phyloP scores from a whole-genome alignment of 2,113 vertebrate genomes.

The Myrmecophaga tridactyla region DNA sequence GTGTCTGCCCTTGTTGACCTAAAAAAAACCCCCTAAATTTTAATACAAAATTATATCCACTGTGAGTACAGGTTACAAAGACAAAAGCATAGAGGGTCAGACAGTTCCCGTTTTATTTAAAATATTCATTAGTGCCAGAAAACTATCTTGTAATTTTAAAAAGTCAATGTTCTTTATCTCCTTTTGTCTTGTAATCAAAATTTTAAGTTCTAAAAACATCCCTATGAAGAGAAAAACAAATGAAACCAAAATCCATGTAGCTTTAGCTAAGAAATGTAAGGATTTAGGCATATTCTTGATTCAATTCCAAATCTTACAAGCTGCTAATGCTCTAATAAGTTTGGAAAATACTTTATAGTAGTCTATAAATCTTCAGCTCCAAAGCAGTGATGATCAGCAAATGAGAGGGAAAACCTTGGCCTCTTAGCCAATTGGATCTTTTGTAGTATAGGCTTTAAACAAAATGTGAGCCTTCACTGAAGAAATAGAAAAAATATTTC shows the following conservation, averaged over 20 bases:
- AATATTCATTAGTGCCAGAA: background rate
- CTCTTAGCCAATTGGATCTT: background rate
- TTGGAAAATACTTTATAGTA: background rate
- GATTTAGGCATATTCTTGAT: background rate
- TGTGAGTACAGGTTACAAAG: slow-evolving; percentile 58
- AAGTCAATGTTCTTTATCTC: background rate
- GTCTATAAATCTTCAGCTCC: background rate
- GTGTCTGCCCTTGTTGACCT: slow-evolving; percentile 88
- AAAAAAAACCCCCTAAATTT: slow-evolving; percentile 67
- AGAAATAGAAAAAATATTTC: background rate
- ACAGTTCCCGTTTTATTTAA: slow-evolving; percentile 39
- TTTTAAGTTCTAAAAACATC: background rate
- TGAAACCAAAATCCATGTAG: background rate
- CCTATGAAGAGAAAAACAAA: background rate
- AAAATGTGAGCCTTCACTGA: background rate
- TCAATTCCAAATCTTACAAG: background rate
- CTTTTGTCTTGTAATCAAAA: background rate
- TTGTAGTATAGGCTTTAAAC: background rate
- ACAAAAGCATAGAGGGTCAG: background rate
- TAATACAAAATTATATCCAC: slow-evolving; percentile 67
- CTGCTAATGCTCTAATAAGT: background rate
- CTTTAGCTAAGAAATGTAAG: slow-evolving; percentile 12
- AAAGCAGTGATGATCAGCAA: background rate
- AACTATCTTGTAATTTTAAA: background rate
- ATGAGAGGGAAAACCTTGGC: rapidly evolving